Conservation (phyloP, 2,888 invertebrate species). For the Drosophila stalkeri region DNA sequence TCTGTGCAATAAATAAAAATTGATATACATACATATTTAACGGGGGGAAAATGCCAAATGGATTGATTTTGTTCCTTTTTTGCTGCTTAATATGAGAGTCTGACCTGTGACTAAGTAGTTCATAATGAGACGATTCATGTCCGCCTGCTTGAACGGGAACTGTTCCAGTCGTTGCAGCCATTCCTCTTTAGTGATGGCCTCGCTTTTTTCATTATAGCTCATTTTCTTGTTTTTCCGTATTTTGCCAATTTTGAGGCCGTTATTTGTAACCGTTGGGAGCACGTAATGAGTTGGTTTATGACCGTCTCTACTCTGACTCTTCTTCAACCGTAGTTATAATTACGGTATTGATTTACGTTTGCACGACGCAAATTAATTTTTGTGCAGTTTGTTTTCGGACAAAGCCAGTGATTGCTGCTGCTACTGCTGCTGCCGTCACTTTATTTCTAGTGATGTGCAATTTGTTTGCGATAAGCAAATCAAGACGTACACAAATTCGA, state of each 20-base stretch:
- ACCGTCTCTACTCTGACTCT: background rate
- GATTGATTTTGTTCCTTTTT: background rate
- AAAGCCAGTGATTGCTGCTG: conserved; percentile 33
- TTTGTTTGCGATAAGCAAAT: background rate
- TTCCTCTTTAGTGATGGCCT: conserved; percentile 84
- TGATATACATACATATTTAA: conserved; percentile 7
- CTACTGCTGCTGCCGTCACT: conserved; percentile 31
- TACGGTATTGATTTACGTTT: conserved; percentile 12
- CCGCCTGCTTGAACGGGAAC: conserved; percentile 93
- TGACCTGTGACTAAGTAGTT: conserved; percentile 98
- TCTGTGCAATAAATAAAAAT: conserved; percentile 87
- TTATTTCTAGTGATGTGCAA: conserved; percentile 16
- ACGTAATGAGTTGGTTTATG: conserved; percentile 22
- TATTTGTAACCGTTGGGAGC: conserved; percentile 45
- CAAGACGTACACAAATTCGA: background rate
- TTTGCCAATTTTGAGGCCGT: conserved; percentile 84
- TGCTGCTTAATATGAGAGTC: background rate
- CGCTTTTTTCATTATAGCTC: conserved; percentile 85
- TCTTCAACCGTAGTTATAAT: conserved; percentile 3
- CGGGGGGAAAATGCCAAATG: background rate
- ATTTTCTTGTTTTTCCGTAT: conserved; percentile 83
- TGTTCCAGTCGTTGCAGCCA: conserved; percentile 84
- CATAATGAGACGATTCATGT: conserved; percentile 99
- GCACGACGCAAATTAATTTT: conserved; percentile 13
- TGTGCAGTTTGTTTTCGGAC: conserved; percentile 41